Percentiles rank a stretch among this genome's conserved stretches.
Conservation (phyloP, 1,140 invertebrate genomes). For the Sycophaga agraensis region DNA sequence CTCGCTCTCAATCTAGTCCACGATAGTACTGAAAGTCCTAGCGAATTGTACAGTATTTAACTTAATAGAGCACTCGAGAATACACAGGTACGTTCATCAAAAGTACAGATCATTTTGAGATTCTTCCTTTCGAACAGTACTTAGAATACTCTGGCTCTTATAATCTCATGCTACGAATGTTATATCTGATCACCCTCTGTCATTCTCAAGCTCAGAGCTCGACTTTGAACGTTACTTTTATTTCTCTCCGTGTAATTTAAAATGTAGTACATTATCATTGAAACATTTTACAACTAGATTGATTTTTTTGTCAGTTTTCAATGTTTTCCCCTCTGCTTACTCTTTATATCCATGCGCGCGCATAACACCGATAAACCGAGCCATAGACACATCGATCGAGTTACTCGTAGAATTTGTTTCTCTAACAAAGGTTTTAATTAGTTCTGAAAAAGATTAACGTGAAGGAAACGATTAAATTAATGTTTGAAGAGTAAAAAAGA, state of each 20-base stretch:
- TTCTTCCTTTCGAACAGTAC: slow-evolving; percentile 15
- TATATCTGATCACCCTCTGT: slow-evolving; percentile 9
- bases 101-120: slow-evolving; percentile 17
- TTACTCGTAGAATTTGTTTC: slow-evolving; percentile 46
- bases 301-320: slow-evolving; percentile 18
- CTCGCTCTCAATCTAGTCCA: no score
- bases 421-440: background rate
- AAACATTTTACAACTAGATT: slow-evolving; percentile 21
- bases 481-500: slow-evolving; percentile 31
- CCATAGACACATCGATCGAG: slow-evolving; percentile 35
- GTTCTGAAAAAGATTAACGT: slow-evolving; percentile 24
- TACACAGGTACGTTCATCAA: slow-evolving; percentile 16
- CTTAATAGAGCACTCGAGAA: slow-evolving; percentile 14
- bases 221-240: slow-evolving; percentile 6
- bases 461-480: slow-evolving; percentile 21
- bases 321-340: slow-evolving; percentile 22
- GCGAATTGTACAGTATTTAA: slow-evolving; percentile 28
- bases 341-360: slow-evolving; percentile 2
- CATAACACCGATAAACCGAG: slow-evolving; percentile 33
- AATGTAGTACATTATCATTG: slow-evolving; percentile 26
- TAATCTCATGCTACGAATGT: slow-evolving; percentile 23
- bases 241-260: slow-evolving; percentile 6
- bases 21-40: slow-evolving; percentile 17
- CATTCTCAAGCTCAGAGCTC: slow-evolving; percentile 13
- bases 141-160: slow-evolving; percentile 8